Base-by-base conservation (phyloP, 2,113 vertebrate species). In the Oceanodroma tethys region DNA sequence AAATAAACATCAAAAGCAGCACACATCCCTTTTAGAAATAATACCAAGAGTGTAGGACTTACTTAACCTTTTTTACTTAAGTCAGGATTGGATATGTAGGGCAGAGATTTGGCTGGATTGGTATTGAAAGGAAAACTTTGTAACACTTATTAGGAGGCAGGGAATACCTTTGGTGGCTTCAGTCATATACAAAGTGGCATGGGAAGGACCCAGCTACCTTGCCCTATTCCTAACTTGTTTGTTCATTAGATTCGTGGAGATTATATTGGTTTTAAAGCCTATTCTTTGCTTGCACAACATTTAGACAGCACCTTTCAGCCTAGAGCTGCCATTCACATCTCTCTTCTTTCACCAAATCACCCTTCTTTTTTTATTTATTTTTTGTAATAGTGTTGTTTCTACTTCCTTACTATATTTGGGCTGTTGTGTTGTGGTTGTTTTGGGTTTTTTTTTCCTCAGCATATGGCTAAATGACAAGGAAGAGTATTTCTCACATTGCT, bases 31-130 rank as follows among this genome's bases (percentile, higher is more conserved):
- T 88, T 83, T 13, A 34, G 52, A 92, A 86, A 75, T 66, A 48
- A 34, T 42, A 67, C 6, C 0, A 6, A 45, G 20, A 29, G 3
- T 16, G 4, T 21, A 58, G 6, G 2, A 42, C 8, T 45, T n/a
- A 40, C 5, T 38, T 42, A 43, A 53, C 14, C 9, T 76, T 9
- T 75, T 82, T 62, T 30, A 30, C 3, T 29, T 50, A 84, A 48
- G 7, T 74, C 52, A 58, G 38, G 81, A 45, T 23, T 32, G 20
- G 5, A 36, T 73, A 2, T 43, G 13, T 65, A 82, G 9, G 50
- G 3, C 13, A 73, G 56, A 78, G 22, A 81, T 80, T 60, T 83
- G 26, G 7, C 20, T 86, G 34, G 8, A 50, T 4, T 26, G 3
- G 13, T 11, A 56, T 23, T 56, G 16, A 65, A 36, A 93, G 11